Evolutionary conservation across 2,797 vertebrate genomes (phyloP).

Genomic region (Argya squamiceps): DNA sequence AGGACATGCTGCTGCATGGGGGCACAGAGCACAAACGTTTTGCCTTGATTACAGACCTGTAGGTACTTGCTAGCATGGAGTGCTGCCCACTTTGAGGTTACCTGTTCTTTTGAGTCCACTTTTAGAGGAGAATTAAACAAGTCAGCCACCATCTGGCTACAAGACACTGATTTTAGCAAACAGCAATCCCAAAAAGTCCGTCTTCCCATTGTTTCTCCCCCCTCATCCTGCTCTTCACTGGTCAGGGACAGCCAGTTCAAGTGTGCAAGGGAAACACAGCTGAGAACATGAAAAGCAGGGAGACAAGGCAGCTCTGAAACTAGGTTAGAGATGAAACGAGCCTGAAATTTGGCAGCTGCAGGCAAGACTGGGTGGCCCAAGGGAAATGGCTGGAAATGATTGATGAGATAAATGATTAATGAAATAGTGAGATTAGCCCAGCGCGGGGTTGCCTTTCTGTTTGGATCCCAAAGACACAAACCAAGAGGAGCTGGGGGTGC

Average conservation of each 20-base stretch:
- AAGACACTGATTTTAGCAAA: not conserved
- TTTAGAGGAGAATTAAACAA: not conserved
- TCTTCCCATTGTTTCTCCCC: not conserved
- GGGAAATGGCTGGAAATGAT: not conserved
- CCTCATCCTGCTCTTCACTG: not conserved
- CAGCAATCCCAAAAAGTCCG: not conserved
- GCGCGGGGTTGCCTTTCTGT: not conserved
- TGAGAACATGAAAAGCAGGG: slow-evolving; percentile 13
- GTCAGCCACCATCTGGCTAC: slow-evolving; percentile 2
- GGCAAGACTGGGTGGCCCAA: slow-evolving; percentile 41
- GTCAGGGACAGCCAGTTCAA: not conserved
- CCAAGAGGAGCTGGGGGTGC: not conserved
- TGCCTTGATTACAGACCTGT: not conserved
- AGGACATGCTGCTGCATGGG: not conserved
- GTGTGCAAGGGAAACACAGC: not conserved
- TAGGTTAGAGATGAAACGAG: slow-evolving; percentile 58
- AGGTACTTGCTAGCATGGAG: not conserved
- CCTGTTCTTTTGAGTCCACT: not conserved
- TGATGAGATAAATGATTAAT: slow-evolving; percentile 66
- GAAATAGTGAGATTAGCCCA: not conserved
- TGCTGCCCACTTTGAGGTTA: not conserved
- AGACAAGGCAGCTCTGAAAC: slow-evolving; percentile 32
- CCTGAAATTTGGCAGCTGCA: slow-evolving; percentile 48
- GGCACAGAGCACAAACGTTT: not conserved
- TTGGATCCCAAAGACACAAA: not conserved